Evolutionary conservation across 2,113 vertebrate genomes (phyloP).

Genomic region (Cynoglossus semilaevis): DNA sequence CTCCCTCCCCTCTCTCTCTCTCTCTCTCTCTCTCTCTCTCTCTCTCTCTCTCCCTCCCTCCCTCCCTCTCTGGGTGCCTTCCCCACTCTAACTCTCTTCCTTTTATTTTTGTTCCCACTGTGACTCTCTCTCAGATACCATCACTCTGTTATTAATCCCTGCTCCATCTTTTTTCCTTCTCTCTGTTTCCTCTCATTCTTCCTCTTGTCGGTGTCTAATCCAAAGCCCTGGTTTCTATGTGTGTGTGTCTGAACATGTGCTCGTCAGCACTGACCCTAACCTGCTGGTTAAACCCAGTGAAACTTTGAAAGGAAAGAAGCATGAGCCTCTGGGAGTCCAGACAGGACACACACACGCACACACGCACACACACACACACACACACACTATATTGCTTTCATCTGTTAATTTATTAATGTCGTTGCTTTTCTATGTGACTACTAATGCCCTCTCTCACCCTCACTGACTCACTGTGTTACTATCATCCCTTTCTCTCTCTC

Average conservation of each 20-base stretch:
- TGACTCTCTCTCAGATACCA: background rate
- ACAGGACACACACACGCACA: constrained; percentile 42
- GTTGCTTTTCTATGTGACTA: constrained; percentile 34
- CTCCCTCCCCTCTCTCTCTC: constrained; percentile 9
- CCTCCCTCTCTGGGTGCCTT: too few species aligned
- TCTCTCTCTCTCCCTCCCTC: constrained; percentile 28
- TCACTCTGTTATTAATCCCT: constrained; percentile 14
- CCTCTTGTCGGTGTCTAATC: constrained; percentile 30
- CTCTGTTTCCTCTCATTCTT: background rate
- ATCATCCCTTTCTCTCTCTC: constrained; percentile 1
- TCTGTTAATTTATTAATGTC: constrained; percentile 60
- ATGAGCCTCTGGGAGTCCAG: constrained; percentile 45
- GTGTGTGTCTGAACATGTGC: constrained; percentile 8
- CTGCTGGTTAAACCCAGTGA: constrained; percentile 40
- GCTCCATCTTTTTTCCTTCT: background rate
- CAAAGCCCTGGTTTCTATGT: constrained; percentile 21
- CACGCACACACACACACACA: constrained; percentile 12
- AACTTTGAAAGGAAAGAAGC: constrained; percentile 68
- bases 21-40: constrained; percentile 13
- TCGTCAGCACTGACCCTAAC: constrained; percentile 48
- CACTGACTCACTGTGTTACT: background rate
- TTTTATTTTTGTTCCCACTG: constrained; percentile 7
- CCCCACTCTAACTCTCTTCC: constrained; percentile 19
- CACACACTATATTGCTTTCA: constrained; percentile 32
- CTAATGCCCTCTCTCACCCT: constrained; percentile 17